Percentiles rank a stretch among this genome's conserved stretches.
These are phyloP conservation scores for Cartodere bifasciata DNA, from an alignment of 2,888 invertebrate genomes.

Conservation along the genomic window DNA sequence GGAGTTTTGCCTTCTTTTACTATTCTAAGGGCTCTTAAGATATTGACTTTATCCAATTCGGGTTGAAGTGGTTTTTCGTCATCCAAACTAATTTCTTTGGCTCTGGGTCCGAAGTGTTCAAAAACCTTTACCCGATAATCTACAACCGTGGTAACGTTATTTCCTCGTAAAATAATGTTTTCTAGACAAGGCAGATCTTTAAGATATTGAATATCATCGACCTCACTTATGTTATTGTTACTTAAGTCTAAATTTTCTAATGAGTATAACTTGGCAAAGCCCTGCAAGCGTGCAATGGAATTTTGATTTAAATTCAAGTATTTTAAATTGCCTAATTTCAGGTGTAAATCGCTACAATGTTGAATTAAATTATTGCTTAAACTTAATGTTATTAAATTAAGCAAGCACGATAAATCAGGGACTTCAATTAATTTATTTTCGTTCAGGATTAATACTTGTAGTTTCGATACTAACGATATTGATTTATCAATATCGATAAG, in stretches of 20 bases:
- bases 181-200: conserved; percentile 77
- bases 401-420: conserved; percentile 64
- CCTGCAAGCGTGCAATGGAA: conserved; percentile 54
- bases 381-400: conserved; percentile 62
- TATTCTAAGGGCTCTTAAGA: conserved; percentile 74
- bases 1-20: conserved; percentile 41
- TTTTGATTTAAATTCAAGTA: conserved; percentile 78
- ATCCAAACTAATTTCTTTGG: conserved; percentile 74
- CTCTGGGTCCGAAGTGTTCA: conserved; percentile 74
- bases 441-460: conserved; percentile 59
- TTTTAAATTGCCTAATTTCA: conserved; percentile 79
- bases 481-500: conserved; percentile 68
- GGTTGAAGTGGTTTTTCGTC: conserved; percentile 75
- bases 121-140: conserved; percentile 87
- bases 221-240: conserved; percentile 68
- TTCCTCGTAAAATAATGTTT: conserved; percentile 74
- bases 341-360: conserved; percentile 64
- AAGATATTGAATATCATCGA: conserved; percentile 70
- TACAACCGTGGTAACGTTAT: conserved; percentile 72
- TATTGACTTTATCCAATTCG: conserved; percentile 84
- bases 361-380: conserved; percentile 68
- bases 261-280: conserved; percentile 74
- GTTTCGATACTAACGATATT: conserved; percentile 59
- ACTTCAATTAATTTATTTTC: conserved; percentile 67
- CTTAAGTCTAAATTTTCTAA: conserved; percentile 76